Evolutionary conservation across 2,797 vertebrate genomes (phyloP).

Genomic region (Acipenser ruthenus): DNA sequence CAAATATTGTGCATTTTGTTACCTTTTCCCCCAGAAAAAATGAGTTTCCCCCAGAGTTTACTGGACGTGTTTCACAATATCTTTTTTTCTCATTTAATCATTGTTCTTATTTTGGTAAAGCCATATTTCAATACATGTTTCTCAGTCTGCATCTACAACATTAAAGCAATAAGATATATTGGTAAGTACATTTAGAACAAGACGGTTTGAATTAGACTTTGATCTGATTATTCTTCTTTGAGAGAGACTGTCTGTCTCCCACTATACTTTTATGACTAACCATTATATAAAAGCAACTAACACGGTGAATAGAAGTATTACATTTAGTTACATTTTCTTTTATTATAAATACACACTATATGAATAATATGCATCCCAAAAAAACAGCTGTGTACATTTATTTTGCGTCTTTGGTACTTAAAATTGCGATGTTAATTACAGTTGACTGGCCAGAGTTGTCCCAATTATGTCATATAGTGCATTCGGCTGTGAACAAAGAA

Average conservation of each 20-base stretch:
- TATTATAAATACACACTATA: not conserved
- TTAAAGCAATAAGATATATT: not conserved
- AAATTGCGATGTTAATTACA: conserved; percentile 20
- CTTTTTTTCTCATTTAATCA: no score
- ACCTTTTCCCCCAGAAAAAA: no score
- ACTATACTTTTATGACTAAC: not conserved
- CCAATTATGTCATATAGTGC: conserved; percentile 29
- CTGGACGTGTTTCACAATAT: no score
- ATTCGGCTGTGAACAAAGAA: conserved; percentile 29
- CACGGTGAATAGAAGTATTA: not conserved
- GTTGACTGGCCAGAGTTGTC: conserved; percentile 37
- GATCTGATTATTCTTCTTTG: not conserved
- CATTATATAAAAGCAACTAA: not conserved
- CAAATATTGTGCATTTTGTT: no score
- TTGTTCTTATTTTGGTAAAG: no score
- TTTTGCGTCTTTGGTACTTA: not conserved
- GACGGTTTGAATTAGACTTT: conserved; percentile 1
- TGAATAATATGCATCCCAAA: not conserved
- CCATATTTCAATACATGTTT: no score
- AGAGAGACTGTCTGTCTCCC: not conserved
- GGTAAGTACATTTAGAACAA: not conserved
- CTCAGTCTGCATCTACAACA: not conserved
- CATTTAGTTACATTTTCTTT: not conserved
- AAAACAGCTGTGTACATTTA: not conserved
- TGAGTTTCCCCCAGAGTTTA: no score